These are phyloP conservation scores for Seriola aureovittata DNA, from an alignment of 2,113 vertebrate genomes.

Conservation along the genomic window DNA sequence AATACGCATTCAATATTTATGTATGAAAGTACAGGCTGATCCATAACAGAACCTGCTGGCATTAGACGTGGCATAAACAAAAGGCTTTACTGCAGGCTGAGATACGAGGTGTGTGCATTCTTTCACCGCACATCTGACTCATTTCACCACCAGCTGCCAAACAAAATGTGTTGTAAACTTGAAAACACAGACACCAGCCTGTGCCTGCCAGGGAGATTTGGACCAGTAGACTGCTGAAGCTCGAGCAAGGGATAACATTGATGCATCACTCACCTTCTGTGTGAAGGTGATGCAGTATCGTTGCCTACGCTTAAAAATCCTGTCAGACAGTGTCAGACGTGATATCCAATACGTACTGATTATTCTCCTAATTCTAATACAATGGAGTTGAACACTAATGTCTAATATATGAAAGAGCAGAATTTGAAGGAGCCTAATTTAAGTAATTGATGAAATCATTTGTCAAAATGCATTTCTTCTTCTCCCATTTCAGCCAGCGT, in stretches of 20 bases:
- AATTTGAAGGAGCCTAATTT: slow-evolving; percentile 40
- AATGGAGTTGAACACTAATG: background rate
- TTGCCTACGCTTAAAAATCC: background rate
- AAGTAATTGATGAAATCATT: slow-evolving; percentile 58
- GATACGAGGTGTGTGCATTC: background rate
- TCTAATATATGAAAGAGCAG: slow-evolving; percentile 27
- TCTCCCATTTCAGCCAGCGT: slow-evolving; percentile 20
- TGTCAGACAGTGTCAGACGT: background rate
- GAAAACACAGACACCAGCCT: background rate
- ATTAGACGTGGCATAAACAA: slow-evolving; percentile 39
- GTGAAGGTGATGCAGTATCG: background rate
- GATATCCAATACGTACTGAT: background rate
- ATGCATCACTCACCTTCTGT: background rate
- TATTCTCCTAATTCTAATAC: background rate
- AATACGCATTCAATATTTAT: slow-evolving; percentile 63
- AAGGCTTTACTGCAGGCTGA: slow-evolving; percentile 15
- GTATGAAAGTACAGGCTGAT: slow-evolving; percentile 39
- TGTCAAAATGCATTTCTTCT: slow-evolving; percentile 50
- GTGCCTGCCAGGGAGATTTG: background rate
- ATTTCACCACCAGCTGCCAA: slow-evolving; percentile 32
- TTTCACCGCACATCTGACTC: slow-evolving; percentile 26
- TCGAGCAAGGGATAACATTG: background rate
- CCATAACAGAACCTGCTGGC: slow-evolving; percentile 48
- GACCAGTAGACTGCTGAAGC: background rate
- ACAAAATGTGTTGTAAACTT: background rate